A percentile compares a stretch with the other conserved stretches of the same genome.
Evolutionary conservation across 2,888 invertebrate species (phyloP).

Genomic region (Rosalia funebris): DNA sequence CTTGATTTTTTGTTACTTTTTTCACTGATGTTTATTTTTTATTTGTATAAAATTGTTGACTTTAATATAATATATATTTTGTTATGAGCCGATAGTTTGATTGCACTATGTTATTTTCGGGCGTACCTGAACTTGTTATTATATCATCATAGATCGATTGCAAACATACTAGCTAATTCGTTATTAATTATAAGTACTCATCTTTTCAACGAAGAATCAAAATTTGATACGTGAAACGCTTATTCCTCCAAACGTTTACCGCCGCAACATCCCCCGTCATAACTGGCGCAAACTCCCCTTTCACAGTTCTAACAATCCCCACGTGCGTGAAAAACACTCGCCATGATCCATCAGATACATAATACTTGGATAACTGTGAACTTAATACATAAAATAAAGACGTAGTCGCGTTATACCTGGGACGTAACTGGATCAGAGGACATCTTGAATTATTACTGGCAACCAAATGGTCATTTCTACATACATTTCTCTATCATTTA

Average conservation of each 20-base stretch:
- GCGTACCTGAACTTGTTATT: constrained; percentile 58
- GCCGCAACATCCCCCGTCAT: constrained; percentile 37
- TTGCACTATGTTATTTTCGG: constrained; percentile 53
- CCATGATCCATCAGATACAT: no score
- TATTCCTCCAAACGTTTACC: constrained; percentile 37
- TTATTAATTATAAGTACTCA: constrained; percentile 44
- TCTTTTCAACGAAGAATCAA: constrained; percentile 56
- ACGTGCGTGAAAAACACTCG: no score
- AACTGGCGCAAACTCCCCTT: background rate
- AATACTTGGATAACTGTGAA: no score
- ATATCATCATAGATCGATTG: constrained; percentile 52
- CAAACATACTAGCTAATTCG: constrained; percentile 47
- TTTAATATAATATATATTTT: constrained; percentile 72
- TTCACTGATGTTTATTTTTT: constrained; percentile 63
- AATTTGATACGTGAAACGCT: constrained; percentile 51
- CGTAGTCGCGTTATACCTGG: no score
- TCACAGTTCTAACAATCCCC: background rate
- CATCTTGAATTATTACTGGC: no score
- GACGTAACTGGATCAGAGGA: no score
- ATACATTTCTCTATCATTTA: no score
- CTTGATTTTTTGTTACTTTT: constrained; percentile 61
- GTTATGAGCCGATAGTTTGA: constrained; percentile 59
- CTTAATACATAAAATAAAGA: no score
- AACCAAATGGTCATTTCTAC: no score
- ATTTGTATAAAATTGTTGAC: constrained; percentile 64